Conservation (phyloP, 2,797 vertebrate species). For the Arctocebus calabarensis region DNA sequence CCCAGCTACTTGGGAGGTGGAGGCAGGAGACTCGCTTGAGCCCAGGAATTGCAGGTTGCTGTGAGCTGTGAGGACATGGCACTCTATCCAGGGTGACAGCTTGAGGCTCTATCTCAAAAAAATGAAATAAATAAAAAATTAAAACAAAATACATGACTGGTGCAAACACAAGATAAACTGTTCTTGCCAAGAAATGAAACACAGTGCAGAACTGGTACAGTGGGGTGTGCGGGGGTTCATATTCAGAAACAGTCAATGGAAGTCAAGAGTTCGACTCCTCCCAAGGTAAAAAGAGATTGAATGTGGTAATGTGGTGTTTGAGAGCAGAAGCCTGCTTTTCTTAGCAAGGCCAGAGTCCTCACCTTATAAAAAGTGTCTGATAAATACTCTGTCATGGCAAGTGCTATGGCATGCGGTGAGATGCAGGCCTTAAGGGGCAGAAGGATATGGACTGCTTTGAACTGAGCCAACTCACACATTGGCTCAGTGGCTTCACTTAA, state of each 20-base stretch:
- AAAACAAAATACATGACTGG: background rate
- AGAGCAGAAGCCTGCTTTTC: background rate
- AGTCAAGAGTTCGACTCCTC: background rate
- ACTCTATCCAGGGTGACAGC: no score
- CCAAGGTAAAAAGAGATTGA: background rate
- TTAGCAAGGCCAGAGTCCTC: background rate
- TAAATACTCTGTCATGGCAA: background rate
- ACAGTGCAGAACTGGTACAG: background rate
- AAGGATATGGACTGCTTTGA: background rate
- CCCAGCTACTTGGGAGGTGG: no score
- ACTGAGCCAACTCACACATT: background rate
- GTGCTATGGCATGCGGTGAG: background rate
- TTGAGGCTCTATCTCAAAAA: no score
- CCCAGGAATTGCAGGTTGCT: no score
- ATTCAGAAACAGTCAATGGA: background rate
- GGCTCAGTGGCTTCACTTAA: background rate
- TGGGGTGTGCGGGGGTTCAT: background rate
- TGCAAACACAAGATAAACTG: background rate
- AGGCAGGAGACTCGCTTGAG: no score
- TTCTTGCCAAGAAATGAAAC: background rate
- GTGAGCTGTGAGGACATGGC: no score
- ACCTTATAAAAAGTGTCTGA: background rate
- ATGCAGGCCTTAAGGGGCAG: accelerated
- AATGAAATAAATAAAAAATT: no score
- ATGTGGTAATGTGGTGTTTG: background rate